A percentile compares a stretch with the other conserved stretches of the same genome.
Conservation (phyloP, 2,888 invertebrate genomes). For the Phengaris alcon region DNA sequence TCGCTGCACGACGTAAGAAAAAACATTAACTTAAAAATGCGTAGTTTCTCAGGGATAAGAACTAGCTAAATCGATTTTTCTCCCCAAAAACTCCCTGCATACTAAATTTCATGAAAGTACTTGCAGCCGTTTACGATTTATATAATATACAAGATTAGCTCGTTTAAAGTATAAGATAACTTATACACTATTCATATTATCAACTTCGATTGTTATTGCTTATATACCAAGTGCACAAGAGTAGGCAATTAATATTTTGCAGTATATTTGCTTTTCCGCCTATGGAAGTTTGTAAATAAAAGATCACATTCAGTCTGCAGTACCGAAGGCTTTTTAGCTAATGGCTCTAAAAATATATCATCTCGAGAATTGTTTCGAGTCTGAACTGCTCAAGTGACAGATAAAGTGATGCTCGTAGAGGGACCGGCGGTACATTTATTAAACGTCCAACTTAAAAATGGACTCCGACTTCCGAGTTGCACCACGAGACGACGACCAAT, state of each 20-base stretch:
- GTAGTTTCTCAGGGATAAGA: no score
- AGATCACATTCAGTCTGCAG: conserved; percentile 54
- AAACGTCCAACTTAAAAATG: conserved; percentile 47
- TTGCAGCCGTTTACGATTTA: no score
- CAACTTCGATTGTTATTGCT: no score
- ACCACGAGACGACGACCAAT: background rate
- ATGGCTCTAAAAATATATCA: conserved; percentile 75
- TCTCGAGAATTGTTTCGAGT: conserved; percentile 71
- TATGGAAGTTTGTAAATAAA: conserved; percentile 52
- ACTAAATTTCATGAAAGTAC: no score
- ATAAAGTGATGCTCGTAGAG: conserved; percentile 50
- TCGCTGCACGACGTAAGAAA: no score
- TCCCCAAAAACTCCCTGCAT: no score
- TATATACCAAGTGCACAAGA: background rate
- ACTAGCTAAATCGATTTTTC: no score
- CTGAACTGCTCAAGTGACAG: conserved; percentile 71
- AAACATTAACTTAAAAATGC: no score
- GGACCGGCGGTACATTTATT: conserved; percentile 65
- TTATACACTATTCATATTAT: no score
- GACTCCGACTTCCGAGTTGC: conserved; percentile 26
- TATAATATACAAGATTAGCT: no score
- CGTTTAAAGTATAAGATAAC: no score
- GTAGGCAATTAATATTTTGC: background rate
- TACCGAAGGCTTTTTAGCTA: conserved; percentile 67
- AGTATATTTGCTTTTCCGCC: conserved; percentile 1